A percentile compares a stretch with the other conserved stretches of the same genome.
Conservation (phyloP, 2,797 vertebrate species). For the Gymnocypris eckloni region DNA sequence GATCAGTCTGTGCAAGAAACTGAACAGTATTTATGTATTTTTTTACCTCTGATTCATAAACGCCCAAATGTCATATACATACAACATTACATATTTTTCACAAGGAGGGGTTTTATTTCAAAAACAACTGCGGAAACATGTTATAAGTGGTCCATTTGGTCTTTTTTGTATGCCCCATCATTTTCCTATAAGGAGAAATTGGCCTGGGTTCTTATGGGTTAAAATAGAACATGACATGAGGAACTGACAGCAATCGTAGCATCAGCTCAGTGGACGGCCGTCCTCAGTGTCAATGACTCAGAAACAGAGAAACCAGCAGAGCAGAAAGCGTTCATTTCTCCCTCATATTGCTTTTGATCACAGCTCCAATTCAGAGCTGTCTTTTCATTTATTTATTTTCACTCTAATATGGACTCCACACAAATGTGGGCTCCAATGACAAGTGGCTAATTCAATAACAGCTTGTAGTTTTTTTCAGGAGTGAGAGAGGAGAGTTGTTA, state of each 20-base stretch:
- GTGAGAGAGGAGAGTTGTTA: slow-evolving; percentile 20
- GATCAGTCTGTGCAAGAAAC: no score
- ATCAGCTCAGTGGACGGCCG: slow-evolving; percentile 9
- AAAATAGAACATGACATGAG: not conserved
- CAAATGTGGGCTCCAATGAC: not conserved
- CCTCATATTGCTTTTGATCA: not conserved
- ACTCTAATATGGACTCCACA: slow-evolving; percentile 21
- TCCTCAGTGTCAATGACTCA: not conserved
- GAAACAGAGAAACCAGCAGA: not conserved
- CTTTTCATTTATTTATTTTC: slow-evolving; percentile 15
- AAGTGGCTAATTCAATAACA: slow-evolving; percentile 21
- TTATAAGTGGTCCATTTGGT: no score
- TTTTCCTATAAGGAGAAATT: no score
- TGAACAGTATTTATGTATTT: no score
- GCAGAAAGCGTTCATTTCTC: slow-evolving; percentile 13
- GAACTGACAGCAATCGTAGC: not conserved
- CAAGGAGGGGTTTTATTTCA: no score
- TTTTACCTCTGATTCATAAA: no score
- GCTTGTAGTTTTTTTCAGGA: not conserved
- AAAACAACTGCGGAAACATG: no score
- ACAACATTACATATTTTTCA: no score
- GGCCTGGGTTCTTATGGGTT: no score
- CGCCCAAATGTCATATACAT: no score
- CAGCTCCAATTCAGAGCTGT: slow-evolving; percentile 19
- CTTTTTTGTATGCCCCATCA: no score